Evolutionary conservation across 2,113 vertebrate species (phyloP), one percentile per base, ranked within the genome.

Genomic region (Dolichotis patagonum): DNA sequence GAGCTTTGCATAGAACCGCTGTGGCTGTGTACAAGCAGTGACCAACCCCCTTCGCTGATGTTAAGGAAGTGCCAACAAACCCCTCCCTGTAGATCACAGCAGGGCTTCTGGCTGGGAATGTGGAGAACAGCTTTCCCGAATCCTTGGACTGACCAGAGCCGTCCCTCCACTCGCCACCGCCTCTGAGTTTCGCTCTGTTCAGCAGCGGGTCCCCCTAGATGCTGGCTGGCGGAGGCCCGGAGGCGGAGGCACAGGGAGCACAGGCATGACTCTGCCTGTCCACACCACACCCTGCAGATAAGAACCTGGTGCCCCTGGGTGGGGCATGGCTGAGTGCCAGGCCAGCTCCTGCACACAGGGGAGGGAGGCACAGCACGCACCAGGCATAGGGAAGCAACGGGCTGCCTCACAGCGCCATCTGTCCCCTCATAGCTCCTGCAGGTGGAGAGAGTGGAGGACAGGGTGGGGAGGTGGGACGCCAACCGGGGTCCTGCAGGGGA

Each of bases 361-460:
- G 65, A 35, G 35, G 41, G 28, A 49, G 78, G n/a, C 54, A 35
- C 24, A 26, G 8, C 17, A 10, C 32, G 19, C 32, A 17, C 38
- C 58, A 32, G 52, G 9, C 24, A 1, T 0, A 0, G 35, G 93
- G 60, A 54, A 32, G 65, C 20, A 4, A 11, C 2, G 10, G 86
- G 11, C 56, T 26, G 7, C 1, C 5, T 58, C 41, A 77, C 56
- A 20, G 41, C 54, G 3, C 81, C 38, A 2, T 0, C 0, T 0
- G 19, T 5, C 5, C 35, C 38, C 16, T 20, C 14, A 0, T 56
- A 84, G 81, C 6, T 77, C 28, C 43, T 54, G n/a, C 13, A 10
- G 35, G 28, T 35, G 5, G 43, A 52, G 30, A 52, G 17, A n/a
- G 43, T 3, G 43, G 35, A 58, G 90, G 30, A 1, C 20, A 32